Conservation (phyloP, 2,888 invertebrate species). For the Meiosimyza platycephala region DNA sequence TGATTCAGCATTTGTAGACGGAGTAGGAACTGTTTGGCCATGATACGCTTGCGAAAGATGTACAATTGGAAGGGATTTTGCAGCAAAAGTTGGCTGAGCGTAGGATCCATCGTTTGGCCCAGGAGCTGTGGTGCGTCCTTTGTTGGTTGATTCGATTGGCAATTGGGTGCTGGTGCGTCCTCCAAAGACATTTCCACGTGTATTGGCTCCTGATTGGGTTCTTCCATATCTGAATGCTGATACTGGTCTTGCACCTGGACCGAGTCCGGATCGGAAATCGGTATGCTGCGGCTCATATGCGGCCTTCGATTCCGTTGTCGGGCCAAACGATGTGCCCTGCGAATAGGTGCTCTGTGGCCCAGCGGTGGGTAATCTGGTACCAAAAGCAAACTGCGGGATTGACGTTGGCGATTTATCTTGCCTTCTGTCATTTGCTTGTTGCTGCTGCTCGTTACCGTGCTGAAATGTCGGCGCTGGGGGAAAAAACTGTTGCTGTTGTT, state of each 20-base stretch:
- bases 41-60: slow-evolving; percentile 49
- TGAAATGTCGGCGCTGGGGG: slow-evolving; percentile 18
- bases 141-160: slow-evolving; percentile 26
- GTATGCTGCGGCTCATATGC: not conserved
- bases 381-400: slow-evolving; percentile 20
- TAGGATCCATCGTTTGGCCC: slow-evolving; percentile 33
- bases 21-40: slow-evolving; percentile 47
- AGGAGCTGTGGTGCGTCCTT: slow-evolving; percentile 2
- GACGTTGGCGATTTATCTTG: slow-evolving; percentile 1
- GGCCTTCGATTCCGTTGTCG: not conserved
- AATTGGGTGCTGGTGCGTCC: slow-evolving; percentile 15
- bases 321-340: not conserved
- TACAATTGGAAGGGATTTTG: slow-evolving; percentile 46
- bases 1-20: slow-evolving; percentile 48
- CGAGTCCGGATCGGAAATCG: no score
- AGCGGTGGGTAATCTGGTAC: slow-evolving; percentile 6
- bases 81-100: slow-evolving; percentile 30
- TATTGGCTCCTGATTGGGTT: not conserved
- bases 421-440: not conserved
- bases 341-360: not conserved
- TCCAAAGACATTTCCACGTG: not conserved
- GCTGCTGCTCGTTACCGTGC: slow-evolving; percentile 2
- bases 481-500: slow-evolving; percentile 40
- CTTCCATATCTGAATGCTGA: not conserved
- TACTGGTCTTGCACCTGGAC: no score